Conservation (phyloP, 2,888 invertebrate genomes). For the Drosophila setosimentum region DNA sequence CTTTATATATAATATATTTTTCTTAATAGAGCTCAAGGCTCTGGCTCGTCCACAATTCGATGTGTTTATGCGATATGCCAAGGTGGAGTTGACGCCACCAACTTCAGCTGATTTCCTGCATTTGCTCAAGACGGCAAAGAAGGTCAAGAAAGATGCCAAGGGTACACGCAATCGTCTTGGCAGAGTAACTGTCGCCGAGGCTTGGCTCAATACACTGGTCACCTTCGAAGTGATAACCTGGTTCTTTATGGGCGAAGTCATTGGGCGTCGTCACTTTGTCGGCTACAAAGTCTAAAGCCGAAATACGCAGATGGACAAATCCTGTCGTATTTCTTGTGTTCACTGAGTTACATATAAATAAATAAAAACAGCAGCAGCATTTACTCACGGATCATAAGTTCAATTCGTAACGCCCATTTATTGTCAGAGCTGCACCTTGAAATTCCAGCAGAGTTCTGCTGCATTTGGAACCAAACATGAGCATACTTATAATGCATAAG, state of each 20-base stretch:
- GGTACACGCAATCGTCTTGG: slow-evolving; percentile 22
- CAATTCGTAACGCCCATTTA: slow-evolving; percentile 30
- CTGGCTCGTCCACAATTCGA: slow-evolving; percentile 58
- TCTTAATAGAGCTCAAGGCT: slow-evolving; percentile 33
- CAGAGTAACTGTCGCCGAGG: slow-evolving; percentile 46
- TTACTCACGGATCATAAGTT: slow-evolving; percentile 41
- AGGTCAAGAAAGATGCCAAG: slow-evolving; percentile 44
- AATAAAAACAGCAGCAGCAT: slow-evolving; percentile 34
- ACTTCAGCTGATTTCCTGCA: slow-evolving; percentile 58
- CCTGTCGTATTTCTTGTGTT: not conserved
- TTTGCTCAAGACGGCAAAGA: slow-evolving; percentile 35
- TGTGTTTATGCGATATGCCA: slow-evolving; percentile 69
- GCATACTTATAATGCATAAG: slow-evolving; percentile 47
- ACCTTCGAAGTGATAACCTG: slow-evolving; percentile 65
- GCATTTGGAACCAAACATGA: slow-evolving; percentile 44
- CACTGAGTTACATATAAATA: not conserved
- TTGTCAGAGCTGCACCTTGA: slow-evolving; percentile 42
- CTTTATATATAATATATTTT: not conserved
- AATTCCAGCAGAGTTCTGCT: slow-evolving; percentile 56
- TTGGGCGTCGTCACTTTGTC: slow-evolving; percentile 68
- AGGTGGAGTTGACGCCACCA: slow-evolving; percentile 63
- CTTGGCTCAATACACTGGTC: slow-evolving; percentile 64
- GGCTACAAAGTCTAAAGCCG: slow-evolving; percentile 66
- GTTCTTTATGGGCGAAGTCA: slow-evolving; percentile 72
- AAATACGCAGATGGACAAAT: slow-evolving; percentile 12